Conservation (phyloP, 1,140 invertebrate species). For the Cherax quadricarinatus region DNA sequence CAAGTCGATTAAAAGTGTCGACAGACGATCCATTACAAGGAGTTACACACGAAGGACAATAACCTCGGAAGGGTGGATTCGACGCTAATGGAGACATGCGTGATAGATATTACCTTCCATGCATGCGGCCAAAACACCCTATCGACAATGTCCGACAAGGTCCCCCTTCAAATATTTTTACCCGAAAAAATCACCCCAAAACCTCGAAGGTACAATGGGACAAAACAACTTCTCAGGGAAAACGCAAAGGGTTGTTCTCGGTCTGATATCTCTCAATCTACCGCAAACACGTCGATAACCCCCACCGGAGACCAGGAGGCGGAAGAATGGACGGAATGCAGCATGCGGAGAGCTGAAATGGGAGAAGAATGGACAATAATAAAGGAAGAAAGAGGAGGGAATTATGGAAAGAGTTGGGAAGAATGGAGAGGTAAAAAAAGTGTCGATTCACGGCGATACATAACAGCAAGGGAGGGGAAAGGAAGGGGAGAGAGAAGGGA, state of each 20-base stretch:
- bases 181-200: not conserved
- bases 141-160: not conserved
- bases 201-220: not conserved
- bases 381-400: slow-evolving; percentile 19
- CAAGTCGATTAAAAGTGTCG: not conserved
- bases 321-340: not conserved
- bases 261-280: slow-evolving; percentile 7
- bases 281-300: not conserved
- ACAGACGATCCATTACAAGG: not conserved
- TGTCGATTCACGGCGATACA: slow-evolving; percentile 24
- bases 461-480: not conserved
- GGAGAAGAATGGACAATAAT: slow-evolving; percentile 30
- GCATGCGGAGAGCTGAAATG: slow-evolving; percentile 7
- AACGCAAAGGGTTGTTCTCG: not conserved
- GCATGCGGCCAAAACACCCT: too few species aligned
- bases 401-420: slow-evolving; percentile 16
- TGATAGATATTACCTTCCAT: not conserved
- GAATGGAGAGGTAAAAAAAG: not conserved
- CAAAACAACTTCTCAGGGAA: not conserved
- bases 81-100: not conserved
- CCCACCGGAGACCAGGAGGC: not conserved
- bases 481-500: not conserved
- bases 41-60: not conserved
- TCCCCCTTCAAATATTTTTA: not conserved
- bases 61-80: not conserved